Evolutionary conservation across 2,797 vertebrate genomes (phyloP), one percentile per base, ranked within the genome.

Genomic region (Danio choprae): DNA sequence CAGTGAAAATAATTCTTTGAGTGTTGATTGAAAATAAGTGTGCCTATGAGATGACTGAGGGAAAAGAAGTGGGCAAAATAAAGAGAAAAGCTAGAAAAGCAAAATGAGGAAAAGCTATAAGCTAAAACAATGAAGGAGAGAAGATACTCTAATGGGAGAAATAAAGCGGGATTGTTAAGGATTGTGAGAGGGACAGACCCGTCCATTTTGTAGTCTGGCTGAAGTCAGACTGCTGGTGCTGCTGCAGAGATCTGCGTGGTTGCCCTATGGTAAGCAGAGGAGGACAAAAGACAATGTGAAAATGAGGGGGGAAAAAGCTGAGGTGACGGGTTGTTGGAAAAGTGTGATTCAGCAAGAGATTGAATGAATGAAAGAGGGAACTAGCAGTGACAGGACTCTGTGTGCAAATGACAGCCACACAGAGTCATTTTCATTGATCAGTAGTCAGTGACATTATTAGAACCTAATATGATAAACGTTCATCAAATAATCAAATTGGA

Each of bases 201-300:
- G 89, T 78, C 86, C 91, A 92, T 93, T 93, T 77, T 91, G 91
- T 79, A 91, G 83, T 58, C 87, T 91, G 81, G 90, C 89, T 81
- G 90, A 89, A 73, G 90, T 84, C 3, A 90, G 90, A 73, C 89
- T 43, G 36, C 83, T 85, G 75, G 86, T 83, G 81, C 85, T 85
- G 86, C 87, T 86, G 78, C 91, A 89, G 16, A 91, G 86, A 53
- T 92, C 91, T 10, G 91, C 89, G 87, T 84, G 75, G 79, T 76
- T 79, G 59, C 80, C 84, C 85, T 88, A 74, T 5, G 6, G 51
- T 70, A 65, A 74, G 73, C 71, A 79, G 29, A 71, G n/a, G 41
- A 67, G 59, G 51, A 69, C 48, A 86, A 77, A 48, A 46, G 68
- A 51, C 50, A 46, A 69, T 20, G 51, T 44, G 44, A 83, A 46